Percentiles rank a stretch among this genome's conserved stretches.
Evolutionary conservation across 2,888 invertebrate genomes (phyloP).

Genomic region (Phragmatobia fuliginosa): DNA sequence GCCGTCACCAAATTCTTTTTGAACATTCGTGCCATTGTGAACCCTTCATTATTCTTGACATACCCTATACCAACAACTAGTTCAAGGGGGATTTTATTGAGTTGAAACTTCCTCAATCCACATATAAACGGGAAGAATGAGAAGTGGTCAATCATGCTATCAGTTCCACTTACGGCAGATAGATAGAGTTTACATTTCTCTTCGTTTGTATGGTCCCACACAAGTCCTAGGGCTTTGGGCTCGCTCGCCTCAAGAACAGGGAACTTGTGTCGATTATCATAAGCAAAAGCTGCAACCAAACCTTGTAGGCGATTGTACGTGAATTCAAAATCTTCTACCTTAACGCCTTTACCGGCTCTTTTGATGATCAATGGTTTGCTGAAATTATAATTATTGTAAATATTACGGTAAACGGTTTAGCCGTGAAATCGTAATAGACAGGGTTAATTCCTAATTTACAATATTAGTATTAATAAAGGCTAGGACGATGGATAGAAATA

Average conservation of each 20-base stretch:
- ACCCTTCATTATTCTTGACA: conserved; percentile 60
- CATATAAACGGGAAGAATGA: conserved; percentile 65
- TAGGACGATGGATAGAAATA: too few relatives aligned
- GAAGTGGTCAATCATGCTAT: conserved; percentile 66
- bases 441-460: too few relatives aligned
- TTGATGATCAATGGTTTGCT: conserved; percentile 63
- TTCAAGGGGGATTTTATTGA: conserved; percentile 61
- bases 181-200: conserved; percentile 60
- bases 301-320: conserved; percentile 66
- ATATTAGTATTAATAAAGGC: too few relatives aligned
- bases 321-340: conserved; percentile 62
- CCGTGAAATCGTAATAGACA: too few relatives aligned
- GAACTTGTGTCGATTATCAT: conserved; percentile 60
- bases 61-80: conserved; percentile 63
- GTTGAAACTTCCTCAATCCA: conserved; percentile 61
- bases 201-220: conserved; percentile 57
- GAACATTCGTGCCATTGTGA: conserved; percentile 55
- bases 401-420: too few relatives aligned
- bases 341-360: conserved; percentile 57
- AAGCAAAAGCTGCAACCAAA: conserved; percentile 63
- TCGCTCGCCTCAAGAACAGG: conserved; percentile 58
- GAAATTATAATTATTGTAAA: conserved; percentile 28
- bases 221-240: conserved; percentile 57
- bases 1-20: conserved; percentile 47
- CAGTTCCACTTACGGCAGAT: conserved; percentile 64